phyloP scores from a whole-genome alignment of 2,113 vertebrate genomes.

The Cyanoramphus novaezelandiae region DNA sequence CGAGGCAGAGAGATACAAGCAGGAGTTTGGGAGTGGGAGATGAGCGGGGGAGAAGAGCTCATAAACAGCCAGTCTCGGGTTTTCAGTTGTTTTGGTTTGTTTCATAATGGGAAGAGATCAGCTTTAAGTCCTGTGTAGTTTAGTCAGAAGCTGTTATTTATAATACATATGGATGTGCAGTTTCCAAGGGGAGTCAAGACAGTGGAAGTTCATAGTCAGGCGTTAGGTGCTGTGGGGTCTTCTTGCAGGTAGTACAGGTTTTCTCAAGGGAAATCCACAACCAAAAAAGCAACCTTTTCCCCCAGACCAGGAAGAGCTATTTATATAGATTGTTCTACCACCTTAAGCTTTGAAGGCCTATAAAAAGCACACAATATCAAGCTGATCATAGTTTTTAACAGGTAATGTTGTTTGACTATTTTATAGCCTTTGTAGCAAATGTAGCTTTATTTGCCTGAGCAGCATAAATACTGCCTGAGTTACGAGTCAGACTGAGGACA shows the following conservation, averaged over 20 bases:
- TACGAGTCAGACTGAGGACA: neutral
- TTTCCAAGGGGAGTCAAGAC: neutral
- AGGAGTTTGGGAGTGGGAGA: neutral
- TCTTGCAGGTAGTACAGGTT: neutral
- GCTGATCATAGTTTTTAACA: neutral
- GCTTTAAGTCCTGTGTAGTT: neutral
- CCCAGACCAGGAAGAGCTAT: neutral
- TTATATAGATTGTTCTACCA: neutral
- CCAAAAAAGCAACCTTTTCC: rapidly evolving
- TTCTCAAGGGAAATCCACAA: neutral
- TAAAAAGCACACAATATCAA: neutral
- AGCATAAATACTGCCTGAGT: neutral
- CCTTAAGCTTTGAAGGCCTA: neutral
- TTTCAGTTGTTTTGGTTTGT: neutral
- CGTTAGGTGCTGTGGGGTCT: neutral
- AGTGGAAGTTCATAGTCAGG: neutral
- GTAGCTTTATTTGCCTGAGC: neutral
- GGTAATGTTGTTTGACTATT: neutral
- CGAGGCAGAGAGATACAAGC: neutral
- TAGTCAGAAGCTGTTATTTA: neutral
- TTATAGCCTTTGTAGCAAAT: neutral
- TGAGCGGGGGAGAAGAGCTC: neutral
- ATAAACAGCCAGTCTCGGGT: neutral
- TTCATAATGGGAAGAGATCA: neutral
- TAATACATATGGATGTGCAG: neutral